Percentiles rank a stretch among this genome's conserved stretches.
Evolutionary conservation across 2,888 invertebrate species (phyloP).

Genomic region (Melolontha melolontha): DNA sequence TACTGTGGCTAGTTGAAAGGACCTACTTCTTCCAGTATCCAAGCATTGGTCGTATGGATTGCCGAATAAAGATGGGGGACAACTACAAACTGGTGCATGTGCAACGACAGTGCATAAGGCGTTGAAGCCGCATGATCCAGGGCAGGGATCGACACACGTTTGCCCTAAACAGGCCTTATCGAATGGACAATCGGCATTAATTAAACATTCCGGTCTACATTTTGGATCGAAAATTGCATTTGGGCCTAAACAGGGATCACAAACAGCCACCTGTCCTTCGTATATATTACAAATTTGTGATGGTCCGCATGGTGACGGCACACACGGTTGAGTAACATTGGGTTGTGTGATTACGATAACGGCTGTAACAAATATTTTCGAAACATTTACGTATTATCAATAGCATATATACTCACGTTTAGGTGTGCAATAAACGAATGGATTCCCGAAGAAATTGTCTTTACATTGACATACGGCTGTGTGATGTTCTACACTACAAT

Average conservation of each 20-base stretch:
- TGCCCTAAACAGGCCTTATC: constrained; percentile 81
- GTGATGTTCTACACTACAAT: constrained; percentile 84
- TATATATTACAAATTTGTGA: constrained; percentile 77
- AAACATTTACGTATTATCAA: constrained; percentile 5
- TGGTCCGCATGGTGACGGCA: constrained; percentile 82
- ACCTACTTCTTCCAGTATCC: constrained; percentile 35
- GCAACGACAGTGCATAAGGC: constrained; percentile 78
- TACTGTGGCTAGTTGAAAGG: background rate
- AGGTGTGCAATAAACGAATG: constrained; percentile 79
- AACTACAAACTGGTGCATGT: constrained; percentile 80
- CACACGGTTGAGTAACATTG: constrained; percentile 77
- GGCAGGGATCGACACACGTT: constrained; percentile 82
- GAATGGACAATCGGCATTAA: constrained; percentile 83
- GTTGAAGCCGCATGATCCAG: constrained; percentile 82
- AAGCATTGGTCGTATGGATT: constrained; percentile 84
- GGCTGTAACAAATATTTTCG: constrained; percentile 46
- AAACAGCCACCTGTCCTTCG: constrained; percentile 81
- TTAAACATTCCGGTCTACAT: constrained; percentile 86
- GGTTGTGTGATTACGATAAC: constrained; percentile 63
- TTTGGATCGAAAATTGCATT: constrained; percentile 76
- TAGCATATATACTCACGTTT: constrained; percentile 63
- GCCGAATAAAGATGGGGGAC: constrained; percentile 76
- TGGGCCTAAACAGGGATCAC: constrained; percentile 80
- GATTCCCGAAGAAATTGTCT: constrained; percentile 83
- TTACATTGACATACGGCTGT: constrained; percentile 85